A percentile compares a stretch with the other conserved stretches of the same genome.
phyloP scores from a whole-genome alignment of 1,140 invertebrate genomes.

The Drosophila mauritiana region DNA sequence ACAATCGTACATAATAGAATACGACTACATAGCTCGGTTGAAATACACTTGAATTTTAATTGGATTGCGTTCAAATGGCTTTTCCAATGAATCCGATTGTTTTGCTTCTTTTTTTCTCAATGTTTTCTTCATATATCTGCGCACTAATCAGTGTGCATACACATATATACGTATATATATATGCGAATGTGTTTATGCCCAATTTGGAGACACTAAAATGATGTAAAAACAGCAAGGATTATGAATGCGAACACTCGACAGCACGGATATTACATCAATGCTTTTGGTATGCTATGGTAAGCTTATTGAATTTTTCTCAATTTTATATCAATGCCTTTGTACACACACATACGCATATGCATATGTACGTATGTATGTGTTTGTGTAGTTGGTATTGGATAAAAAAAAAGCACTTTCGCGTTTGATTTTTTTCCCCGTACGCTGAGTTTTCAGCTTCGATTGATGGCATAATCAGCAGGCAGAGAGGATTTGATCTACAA shows the following conservation, averaged over 20 bases:
- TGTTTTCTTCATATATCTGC: slow-evolving; percentile 8
- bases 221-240: not conserved
- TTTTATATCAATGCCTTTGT: slow-evolving; percentile 1
- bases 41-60: slow-evolving; percentile 2
- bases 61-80: slow-evolving; percentile 4
- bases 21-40: not conserved
- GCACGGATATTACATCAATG: slow-evolving; percentile 17
- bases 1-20: not conserved
- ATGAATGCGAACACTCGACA: not conserved
- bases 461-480: not conserved
- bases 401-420: slow-evolving; percentile 5
- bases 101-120: not conserved
- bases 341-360: not conserved
- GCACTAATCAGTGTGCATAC: not conserved
- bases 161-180: not conserved
- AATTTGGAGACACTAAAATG: slow-evolving; percentile 2
- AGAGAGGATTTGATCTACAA: not conserved
- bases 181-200: not conserved
- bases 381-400: not conserved
- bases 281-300: not conserved
- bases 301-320: not conserved
- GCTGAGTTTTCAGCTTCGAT: not conserved
- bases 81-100: not conserved
- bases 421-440: not conserved
- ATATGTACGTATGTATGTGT: not conserved